A percentile compares a stretch with the other conserved stretches of the same genome.
Conservation (phyloP, 2,797 vertebrate species). For the Pantherophis vulpinus region DNA sequence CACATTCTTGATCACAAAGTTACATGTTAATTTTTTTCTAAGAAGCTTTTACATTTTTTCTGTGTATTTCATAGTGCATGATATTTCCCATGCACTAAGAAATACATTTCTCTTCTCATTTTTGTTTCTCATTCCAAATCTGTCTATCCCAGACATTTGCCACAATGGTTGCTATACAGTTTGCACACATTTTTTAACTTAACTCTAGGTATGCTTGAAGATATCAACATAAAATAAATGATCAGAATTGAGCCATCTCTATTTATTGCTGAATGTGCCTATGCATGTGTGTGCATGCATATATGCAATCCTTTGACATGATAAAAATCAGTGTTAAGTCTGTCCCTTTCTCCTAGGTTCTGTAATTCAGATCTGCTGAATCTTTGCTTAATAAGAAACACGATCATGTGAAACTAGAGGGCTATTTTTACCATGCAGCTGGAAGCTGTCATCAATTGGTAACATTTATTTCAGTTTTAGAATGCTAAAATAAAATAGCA, state of each 20-base stretch:
- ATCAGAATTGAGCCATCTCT: background rate
- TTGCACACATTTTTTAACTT: background rate
- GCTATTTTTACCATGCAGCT: constrained; percentile 71
- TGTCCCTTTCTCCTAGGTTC: constrained; percentile 29
- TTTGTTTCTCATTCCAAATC: background rate
- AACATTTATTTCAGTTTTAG: constrained; percentile 67
- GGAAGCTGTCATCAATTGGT: constrained; percentile 68
- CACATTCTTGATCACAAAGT: background rate
- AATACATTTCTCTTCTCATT: too few relatives aligned
- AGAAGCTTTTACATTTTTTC: background rate
- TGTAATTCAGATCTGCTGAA: constrained; percentile 55
- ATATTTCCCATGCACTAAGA: too few relatives aligned
- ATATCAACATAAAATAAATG: background rate
- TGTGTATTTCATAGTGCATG: background rate
- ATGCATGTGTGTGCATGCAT: background rate
- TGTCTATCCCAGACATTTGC: background rate
- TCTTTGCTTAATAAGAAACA: constrained; percentile 65
- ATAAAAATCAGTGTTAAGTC: constrained; percentile 27
- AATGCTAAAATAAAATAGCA: constrained; percentile 65
- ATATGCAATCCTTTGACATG: background rate
- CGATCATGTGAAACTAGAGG: constrained; percentile 59
- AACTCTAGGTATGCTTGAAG: background rate
- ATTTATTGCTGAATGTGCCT: background rate
- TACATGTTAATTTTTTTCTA: background rate
- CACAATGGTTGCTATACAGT: background rate